These are phyloP conservation scores for Sinocyclocheilus anophthalmus DNA, from an alignment of 2,113 vertebrate genomes.

Conservation along the genomic window DNA sequence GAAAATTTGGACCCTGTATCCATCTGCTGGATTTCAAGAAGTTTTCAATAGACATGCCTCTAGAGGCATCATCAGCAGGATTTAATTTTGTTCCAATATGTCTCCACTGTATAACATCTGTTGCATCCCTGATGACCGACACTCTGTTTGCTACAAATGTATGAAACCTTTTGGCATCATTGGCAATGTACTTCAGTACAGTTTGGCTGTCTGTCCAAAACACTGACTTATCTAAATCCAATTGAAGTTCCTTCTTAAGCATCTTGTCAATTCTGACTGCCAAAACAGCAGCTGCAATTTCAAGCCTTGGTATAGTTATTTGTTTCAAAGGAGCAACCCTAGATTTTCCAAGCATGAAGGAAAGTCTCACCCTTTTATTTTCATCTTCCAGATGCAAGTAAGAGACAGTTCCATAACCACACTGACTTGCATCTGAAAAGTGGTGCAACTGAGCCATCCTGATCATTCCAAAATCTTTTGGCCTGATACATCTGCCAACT, in stretches of 20 bases:
- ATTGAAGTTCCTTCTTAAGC: conserved; percentile 21
- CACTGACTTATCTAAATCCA: conserved; percentile 23
- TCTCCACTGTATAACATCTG: conserved; percentile 14
- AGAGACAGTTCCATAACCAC: conserved; percentile 3
- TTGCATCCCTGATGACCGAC: not conserved
- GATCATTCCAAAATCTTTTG: too few species aligned
- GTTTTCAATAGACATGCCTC: conserved; percentile 9
- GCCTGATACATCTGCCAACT: too few species aligned
- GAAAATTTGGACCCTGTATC: conserved; percentile 22
- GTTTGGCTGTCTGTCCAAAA: conserved; percentile 38
- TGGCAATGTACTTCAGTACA: conserved; percentile 44
- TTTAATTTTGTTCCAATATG: conserved; percentile 12
- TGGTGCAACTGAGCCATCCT: too few species aligned
- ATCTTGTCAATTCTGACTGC: conserved; percentile 17
- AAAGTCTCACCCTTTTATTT: not conserved
- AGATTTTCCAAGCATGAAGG: conserved; percentile 30
- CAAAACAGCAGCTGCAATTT: conserved; percentile 21
- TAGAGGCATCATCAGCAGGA: conserved; percentile 16
- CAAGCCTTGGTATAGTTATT: conserved; percentile 29
- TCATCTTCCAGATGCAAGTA: not conserved
- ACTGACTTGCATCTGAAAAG: too few species aligned
- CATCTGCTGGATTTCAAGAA: conserved; percentile 17
- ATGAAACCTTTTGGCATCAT: conserved; percentile 33
- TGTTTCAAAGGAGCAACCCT: conserved; percentile 10
- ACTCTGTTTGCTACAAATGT: conserved; percentile 41